Evolutionary conservation across 2,113 vertebrate genomes (phyloP).

Genomic region (Emydocephalus ijimae): DNA sequence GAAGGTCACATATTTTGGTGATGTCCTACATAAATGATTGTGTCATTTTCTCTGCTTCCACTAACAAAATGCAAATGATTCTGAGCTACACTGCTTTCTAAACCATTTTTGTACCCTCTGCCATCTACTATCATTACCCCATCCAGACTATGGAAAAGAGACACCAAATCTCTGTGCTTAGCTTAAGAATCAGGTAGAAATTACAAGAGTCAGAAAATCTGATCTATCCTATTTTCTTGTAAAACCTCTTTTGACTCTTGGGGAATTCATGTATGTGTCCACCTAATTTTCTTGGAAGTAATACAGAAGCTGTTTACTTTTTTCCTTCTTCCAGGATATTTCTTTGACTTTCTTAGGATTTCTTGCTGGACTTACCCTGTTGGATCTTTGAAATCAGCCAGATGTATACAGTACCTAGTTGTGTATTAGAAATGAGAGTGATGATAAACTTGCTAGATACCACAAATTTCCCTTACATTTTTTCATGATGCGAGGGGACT

Average conservation of each 20-base stretch:
- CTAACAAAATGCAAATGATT: neutral
- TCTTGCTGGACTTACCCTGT: neutral
- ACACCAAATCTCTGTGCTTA: neutral
- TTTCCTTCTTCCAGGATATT: neutral
- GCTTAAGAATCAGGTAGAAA: neutral
- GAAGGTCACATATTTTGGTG: neutral
- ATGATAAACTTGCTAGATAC: neutral
- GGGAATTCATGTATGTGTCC: neutral
- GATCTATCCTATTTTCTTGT: neutral
- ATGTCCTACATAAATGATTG: neutral
- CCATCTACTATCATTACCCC: neutral
- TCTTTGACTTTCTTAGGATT: neutral
- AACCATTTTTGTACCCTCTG: neutral
- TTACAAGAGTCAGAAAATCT: neutral
- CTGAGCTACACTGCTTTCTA: neutral
- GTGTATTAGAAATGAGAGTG: neutral
- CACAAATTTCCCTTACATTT: neutral
- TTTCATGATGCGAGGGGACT: neutral
- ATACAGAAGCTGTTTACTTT: neutral
- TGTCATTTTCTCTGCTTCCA: neutral
- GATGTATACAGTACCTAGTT: neutral
- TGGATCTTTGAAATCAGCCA: neutral
- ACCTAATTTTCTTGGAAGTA: neutral
- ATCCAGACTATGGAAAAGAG: neutral
- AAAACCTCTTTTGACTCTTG: neutral